Base-by-base conservation (phyloP, 2,113 vertebrate species). In the Delphinapterus leucas region DNA sequence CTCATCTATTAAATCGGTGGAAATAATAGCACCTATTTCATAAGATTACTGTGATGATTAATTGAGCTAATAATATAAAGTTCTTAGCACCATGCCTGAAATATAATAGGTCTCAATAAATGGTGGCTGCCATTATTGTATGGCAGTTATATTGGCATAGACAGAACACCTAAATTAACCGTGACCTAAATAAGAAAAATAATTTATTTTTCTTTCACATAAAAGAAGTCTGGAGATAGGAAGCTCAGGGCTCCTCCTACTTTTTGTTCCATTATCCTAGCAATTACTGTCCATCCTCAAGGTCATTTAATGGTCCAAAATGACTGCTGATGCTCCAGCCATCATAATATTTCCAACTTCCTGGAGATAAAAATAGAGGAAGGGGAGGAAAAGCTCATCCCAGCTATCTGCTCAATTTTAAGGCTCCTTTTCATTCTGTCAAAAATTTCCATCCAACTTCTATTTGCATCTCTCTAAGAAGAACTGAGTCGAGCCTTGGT, bases 21-120 rank as follows among this genome's bases (percentile, higher is more conserved):
- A 92, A 87, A 97, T 74, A 95, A 92, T 31, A 96, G 77, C 38
- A 92, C 6, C 28, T 36, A 23, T 80, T 41, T 53, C 38, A 80
- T 33, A 92, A 33, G 26, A 84, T 38, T 53, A n/a, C 65, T 82
- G 36, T 79, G 31, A 84, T 85, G 28, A 87, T 21, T 80, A 85
- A 76, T 28, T 80, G 31, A 93, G 26, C 36, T 76, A 92, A 83
- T 49, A 93, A 88, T 65, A 85, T n/a, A 89, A 89, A 93, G 10
- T 83, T 93, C n/a, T 96, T 80, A 81, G 41, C 80, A 92, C 7
- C 2, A 25, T 67, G 5, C 80, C 44, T 80, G 31, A 96, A 96
- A 84, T 74, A 63, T 15, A 70, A 60, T 21, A 88, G 58, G 21
- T 41, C 31, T 87, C 41, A 90, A 41, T 81, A 87, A 87, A 61